Percentiles rank a stretch among this genome's conserved stretches.
Conservation (phyloP, 2,888 invertebrate genomes). For the Leucophenga maculata region DNA sequence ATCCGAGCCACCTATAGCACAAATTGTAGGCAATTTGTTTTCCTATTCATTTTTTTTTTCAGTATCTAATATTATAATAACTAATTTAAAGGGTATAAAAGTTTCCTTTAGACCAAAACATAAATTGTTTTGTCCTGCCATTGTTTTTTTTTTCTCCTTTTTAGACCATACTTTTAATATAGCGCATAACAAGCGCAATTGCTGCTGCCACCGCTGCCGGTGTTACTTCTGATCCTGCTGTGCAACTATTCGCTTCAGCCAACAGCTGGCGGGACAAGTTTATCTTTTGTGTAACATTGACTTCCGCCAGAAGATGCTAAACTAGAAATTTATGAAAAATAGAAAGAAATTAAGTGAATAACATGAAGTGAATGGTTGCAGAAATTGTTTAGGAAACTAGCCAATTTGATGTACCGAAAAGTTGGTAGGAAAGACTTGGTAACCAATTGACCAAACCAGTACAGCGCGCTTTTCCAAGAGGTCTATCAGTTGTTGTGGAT, state of each 20-base stretch:
- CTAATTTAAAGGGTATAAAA: too few relatives aligned
- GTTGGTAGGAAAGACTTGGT: too few relatives aligned
- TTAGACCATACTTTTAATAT: background rate
- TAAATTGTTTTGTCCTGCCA: background rate
- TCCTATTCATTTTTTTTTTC: too few relatives aligned
- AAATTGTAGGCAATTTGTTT: too few relatives aligned
- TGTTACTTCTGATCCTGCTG: background rate
- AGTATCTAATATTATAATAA: too few relatives aligned
- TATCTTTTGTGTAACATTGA: slow-evolving; percentile 67
- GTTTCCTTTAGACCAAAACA: background rate
- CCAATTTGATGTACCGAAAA: too few relatives aligned
- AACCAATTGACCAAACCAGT: too few relatives aligned
- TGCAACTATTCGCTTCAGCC: slow-evolving; percentile 13
- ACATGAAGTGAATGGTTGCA: background rate
- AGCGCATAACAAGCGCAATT: slow-evolving; percentile 14
- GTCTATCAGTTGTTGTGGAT: too few relatives aligned
- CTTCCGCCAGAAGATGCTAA: slow-evolving; percentile 63
- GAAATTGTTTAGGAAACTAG: slow-evolving; percentile 9
- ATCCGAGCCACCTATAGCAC: too few relatives aligned
- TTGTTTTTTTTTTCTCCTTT: background rate
- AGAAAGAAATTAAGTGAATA: slow-evolving; percentile 4
- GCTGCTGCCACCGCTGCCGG: background rate
- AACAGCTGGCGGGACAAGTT: slow-evolving; percentile 63
- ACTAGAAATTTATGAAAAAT: slow-evolving; percentile 44
- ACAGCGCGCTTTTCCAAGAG: too few relatives aligned